Percentiles rank a stretch among this genome's conserved stretches.
Conservation (phyloP, 37 sponge, comb jelly and placozoan genomes). For the Crambe crambe region DNA sequence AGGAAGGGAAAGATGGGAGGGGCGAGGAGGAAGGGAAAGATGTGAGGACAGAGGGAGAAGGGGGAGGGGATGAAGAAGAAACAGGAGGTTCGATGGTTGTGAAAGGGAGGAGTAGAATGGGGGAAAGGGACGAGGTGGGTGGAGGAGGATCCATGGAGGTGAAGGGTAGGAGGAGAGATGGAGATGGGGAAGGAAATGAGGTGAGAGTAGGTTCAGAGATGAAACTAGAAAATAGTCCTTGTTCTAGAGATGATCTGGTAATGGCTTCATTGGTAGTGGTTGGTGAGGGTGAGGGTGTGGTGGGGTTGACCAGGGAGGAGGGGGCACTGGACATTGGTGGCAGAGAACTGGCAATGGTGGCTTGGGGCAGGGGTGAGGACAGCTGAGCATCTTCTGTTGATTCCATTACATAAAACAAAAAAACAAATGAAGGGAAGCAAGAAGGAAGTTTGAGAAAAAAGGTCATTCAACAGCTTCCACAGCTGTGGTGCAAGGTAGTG, state of each 20-base stretch:
- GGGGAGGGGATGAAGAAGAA: constrained; percentile 6
- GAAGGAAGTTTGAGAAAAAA: too few species aligned
- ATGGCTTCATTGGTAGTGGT: not conserved
- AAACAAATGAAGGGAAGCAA: too few species aligned
- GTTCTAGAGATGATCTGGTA: not conserved
- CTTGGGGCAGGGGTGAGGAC: too few species aligned
- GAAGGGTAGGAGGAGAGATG: constrained; percentile 6
- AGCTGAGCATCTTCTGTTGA: too few species aligned
- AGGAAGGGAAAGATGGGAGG: not conserved
- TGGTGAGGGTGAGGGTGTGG: constrained; percentile 5
- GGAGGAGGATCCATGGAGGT: not conserved
- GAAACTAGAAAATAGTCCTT: not conserved
- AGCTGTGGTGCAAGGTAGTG: too few species aligned
- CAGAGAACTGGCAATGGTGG: too few species aligned
- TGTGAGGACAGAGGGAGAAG: constrained; percentile 18
- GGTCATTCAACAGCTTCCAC: too few species aligned
- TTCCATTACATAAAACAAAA: too few species aligned
- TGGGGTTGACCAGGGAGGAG: constrained; percentile 8
- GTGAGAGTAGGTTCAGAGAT: constrained; percentile 3
- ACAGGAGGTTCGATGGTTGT: not conserved
- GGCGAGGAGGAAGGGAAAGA: constrained; percentile 1
- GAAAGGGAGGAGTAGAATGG: not conserved
- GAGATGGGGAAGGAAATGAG: constrained; percentile 15
- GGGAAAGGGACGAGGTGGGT: not conserved
- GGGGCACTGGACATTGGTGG: too few species aligned